A percentile compares a stretch with the other conserved stretches of the same genome.
Conservation (phyloP, 2,888 invertebrate genomes). For the Dynastes grantii region DNA sequence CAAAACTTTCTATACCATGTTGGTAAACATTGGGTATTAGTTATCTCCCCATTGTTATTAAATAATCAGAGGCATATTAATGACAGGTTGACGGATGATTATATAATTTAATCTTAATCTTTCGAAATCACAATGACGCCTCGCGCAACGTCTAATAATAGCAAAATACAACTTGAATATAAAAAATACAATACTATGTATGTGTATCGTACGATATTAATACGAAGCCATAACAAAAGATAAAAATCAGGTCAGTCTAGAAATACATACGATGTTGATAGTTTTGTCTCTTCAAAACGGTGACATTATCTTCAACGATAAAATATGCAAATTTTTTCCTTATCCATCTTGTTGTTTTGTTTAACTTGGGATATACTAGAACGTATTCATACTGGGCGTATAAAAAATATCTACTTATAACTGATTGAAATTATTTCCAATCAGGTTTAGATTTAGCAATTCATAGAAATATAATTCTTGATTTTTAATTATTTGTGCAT, state of each 20-base stretch:
- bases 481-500: too few species aligned
- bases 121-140: not conserved
- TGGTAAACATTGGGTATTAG: not conserved
- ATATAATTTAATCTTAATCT: slow-evolving; percentile 13
- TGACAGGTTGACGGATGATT: slow-evolving; percentile 1
- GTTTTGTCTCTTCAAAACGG: slow-evolving; percentile 8
- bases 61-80: not conserved
- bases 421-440: too few species aligned
- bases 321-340: not conserved
- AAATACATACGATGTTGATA: not conserved
- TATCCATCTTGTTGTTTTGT: not conserved
- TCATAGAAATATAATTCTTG: too few species aligned
- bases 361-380: too few species aligned
- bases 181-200: not conserved
- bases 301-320: not conserved
- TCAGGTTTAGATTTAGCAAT: too few species aligned
- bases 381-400: too few species aligned
- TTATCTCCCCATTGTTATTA: not conserved
- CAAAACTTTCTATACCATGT: not conserved
- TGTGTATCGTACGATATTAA: slow-evolving; percentile 18
- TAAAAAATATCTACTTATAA: too few species aligned
- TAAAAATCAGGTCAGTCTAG: not conserved
- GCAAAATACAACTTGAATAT: not conserved
- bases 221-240: slow-evolving; percentile 7
- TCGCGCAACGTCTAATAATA: not conserved